These are phyloP conservation scores for Bos javanicus DNA, from an alignment of 2,113 vertebrate species.

Conservation along the genomic window DNA sequence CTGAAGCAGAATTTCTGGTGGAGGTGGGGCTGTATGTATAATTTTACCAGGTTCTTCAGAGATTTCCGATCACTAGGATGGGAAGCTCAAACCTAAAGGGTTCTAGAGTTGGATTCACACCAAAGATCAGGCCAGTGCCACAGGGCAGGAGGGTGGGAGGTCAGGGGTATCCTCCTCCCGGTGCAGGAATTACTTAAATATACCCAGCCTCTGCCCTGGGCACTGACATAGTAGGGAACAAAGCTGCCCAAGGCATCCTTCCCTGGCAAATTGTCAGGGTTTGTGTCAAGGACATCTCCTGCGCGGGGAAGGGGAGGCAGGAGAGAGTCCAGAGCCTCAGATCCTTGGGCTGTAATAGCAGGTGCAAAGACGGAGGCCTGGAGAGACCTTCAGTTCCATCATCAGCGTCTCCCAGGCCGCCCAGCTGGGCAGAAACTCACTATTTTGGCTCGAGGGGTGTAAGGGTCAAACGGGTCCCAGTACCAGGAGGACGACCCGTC, in stretches of 20 bases:
- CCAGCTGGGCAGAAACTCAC: not conserved
- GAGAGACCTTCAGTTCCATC: not conserved
- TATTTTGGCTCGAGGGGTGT: not conserved
- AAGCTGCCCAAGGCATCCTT: not conserved
- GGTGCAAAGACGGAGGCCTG: conserved; percentile 67
- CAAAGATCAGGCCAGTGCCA: not conserved
- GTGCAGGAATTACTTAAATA: not conserved
- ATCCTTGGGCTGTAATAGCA: conserved; percentile 67
- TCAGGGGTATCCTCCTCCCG: accelerated
- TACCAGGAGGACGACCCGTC: not conserved
- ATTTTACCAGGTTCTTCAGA: not conserved
- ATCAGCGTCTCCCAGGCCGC: not conserved
- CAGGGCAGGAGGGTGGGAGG: not conserved
- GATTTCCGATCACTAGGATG: not conserved
- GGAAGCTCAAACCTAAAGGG: not conserved
- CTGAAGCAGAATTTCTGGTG: not conserved
- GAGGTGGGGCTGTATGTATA: not conserved
- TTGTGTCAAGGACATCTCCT: not conserved
- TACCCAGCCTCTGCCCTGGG: not conserved
- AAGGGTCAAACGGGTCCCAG: not conserved
- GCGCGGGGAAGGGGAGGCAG: not conserved
- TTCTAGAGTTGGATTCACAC: not conserved
- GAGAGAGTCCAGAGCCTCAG: not conserved
- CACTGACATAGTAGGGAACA: not conserved
- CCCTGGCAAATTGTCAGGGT: not conserved